phyloP scores from a whole-genome alignment of 2,888 invertebrate species.

The Theretra japonica region DNA sequence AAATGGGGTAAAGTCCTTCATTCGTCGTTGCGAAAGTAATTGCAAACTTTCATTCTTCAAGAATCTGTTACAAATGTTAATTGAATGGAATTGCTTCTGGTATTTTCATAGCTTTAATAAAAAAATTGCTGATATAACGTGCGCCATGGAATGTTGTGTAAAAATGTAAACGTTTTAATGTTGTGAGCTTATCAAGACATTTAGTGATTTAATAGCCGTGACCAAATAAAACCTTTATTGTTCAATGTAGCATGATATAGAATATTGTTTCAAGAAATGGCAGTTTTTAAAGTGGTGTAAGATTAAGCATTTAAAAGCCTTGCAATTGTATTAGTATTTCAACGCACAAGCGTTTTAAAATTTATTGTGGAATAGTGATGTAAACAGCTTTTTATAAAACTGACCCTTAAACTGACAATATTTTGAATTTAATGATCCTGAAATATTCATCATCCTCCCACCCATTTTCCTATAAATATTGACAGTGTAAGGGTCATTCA shows the following conservation, averaged over 20 bases:
- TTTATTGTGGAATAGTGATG: background rate
- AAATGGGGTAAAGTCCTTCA: background rate
- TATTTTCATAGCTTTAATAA: background rate
- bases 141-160: background rate
- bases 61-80: background rate
- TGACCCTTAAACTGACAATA: background rate
- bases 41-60: background rate
- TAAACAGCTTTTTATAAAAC: background rate
- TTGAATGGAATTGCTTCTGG: background rate
- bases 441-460: background rate
- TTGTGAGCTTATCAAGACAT: background rate
- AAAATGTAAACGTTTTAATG: background rate
- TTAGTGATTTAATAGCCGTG: background rate
- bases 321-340: slow-evolving; percentile 1
- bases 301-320: background rate
- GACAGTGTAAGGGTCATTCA: background rate
- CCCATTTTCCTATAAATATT: background rate
- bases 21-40: background rate
- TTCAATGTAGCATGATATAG: background rate
- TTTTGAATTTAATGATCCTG: background rate
- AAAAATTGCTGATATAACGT: background rate
- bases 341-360: slow-evolving; percentile 2
- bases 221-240: background rate
- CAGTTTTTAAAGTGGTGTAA: background rate
- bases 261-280: background rate